These are phyloP conservation scores for Steinernema khuongi DNA, from an alignment of 1,140 invertebrate species.

Conservation along the genomic window DNA sequence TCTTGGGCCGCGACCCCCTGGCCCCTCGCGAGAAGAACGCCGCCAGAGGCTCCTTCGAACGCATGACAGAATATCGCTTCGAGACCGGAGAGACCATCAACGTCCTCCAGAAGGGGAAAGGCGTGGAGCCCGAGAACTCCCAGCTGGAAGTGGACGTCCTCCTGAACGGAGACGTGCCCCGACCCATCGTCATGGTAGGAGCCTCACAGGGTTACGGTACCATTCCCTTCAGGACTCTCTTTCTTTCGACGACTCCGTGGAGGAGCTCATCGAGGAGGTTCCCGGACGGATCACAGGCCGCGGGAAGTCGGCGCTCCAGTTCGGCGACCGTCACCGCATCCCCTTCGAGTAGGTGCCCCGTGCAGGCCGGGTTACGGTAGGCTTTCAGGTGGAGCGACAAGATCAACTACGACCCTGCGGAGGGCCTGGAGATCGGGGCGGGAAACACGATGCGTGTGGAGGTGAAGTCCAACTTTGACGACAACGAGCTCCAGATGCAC, in stretches of 20 bases:
- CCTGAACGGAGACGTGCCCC: conserved; percentile 39
- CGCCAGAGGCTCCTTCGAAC: conserved; percentile 9
- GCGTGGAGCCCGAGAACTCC: conserved; percentile 17
- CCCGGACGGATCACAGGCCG: conserved; percentile 35
- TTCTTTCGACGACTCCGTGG: conserved; percentile 29
- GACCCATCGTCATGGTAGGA: conserved; percentile 9
- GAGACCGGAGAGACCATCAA: conserved; percentile 37
- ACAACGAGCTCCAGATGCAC: conserved; percentile 30
- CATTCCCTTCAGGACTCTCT: conserved; percentile 24
- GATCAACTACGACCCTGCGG: conserved; percentile 30
- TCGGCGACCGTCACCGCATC: conserved; percentile 28
- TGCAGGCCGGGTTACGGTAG: conserved; percentile 17
- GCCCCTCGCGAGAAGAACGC: neutral
- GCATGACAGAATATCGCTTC: conserved; percentile 33
- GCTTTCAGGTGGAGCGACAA: conserved; percentile 28
- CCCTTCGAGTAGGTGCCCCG: conserved; percentile 29
- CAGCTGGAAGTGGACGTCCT: conserved; percentile 37
- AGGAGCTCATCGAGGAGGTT: conserved; percentile 31
- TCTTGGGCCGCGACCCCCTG: conserved; percentile 31
- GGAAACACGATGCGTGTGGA: conserved; percentile 32
- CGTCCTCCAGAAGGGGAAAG: conserved; percentile 34
- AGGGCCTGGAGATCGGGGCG: conserved; percentile 14
- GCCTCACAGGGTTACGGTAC: conserved; percentile 10
- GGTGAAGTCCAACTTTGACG: conserved; percentile 2
- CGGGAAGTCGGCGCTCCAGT: conserved; percentile 37